A percentile compares a stretch with the other conserved stretches of the same genome.
Evolutionary conservation across 2,113 vertebrate genomes (phyloP).

Genomic region (Psettodes erumei): DNA sequence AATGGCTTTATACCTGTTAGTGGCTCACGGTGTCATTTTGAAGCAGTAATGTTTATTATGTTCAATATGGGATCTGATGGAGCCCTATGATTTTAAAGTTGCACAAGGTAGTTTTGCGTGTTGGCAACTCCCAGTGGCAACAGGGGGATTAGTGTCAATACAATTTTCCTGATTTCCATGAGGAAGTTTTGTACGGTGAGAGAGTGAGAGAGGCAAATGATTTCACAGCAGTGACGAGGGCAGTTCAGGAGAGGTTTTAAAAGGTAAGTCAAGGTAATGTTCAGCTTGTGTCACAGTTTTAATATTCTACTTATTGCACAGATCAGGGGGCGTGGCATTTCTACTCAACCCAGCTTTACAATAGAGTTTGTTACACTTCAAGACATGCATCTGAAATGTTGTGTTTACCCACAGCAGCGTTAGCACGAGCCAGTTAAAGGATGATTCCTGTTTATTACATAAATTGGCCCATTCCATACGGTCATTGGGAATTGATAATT

Average conservation of each 20-base stretch:
- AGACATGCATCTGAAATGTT: background rate
- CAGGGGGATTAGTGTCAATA: constrained; percentile 21
- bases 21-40: background rate
- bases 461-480: background rate
- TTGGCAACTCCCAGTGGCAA: constrained; percentile 9
- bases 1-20: background rate
- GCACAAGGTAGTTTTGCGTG: constrained; percentile 21
- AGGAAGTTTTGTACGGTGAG: constrained; percentile 12
- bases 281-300: background rate
- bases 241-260: background rate
- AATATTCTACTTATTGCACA: background rate
- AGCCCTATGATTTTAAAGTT: constrained; percentile 4
- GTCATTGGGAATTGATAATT: background rate
- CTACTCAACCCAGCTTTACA: background rate
- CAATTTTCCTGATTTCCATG: constrained; percentile 26
- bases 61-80: background rate
- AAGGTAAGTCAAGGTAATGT: constrained; percentile 12
- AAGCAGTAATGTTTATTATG: constrained; percentile 12
- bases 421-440: background rate
- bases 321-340: background rate
- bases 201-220: constrained; percentile 5
- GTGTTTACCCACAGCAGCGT: background rate
- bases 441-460: background rate
- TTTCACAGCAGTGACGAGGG: background rate
- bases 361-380: background rate